Conservation (phyloP, 2,888 invertebrate genomes). For the Punctoribates punctum region DNA sequence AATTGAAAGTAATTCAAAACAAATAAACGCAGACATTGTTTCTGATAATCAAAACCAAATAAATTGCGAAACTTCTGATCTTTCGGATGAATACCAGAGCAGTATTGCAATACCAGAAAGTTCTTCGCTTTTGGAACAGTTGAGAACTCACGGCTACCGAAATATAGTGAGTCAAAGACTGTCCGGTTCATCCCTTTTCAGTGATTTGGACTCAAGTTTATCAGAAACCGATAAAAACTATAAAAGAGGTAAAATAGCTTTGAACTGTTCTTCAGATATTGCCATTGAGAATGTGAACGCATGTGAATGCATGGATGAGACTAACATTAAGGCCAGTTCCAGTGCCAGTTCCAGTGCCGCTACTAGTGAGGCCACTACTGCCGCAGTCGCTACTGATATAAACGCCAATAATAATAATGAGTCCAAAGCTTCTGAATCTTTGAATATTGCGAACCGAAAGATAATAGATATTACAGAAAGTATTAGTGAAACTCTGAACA, state of each 20-base stretch:
- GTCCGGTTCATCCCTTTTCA: constrained; percentile 40
- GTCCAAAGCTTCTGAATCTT: constrained; percentile 21
- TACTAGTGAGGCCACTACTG: background rate
- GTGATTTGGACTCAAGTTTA: constrained; percentile 30
- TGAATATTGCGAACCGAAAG: constrained; percentile 8
- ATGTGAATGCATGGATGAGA: constrained; percentile 28
- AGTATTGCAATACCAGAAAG: constrained; percentile 41
- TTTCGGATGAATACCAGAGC: constrained; percentile 9
- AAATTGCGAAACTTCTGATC: background rate
- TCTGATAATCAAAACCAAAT: background rate
- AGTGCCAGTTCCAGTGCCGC: constrained; percentile 21
- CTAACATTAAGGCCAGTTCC: constrained; percentile 32
- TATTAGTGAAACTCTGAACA: constrained; percentile 11
- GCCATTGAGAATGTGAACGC: constrained; percentile 15
- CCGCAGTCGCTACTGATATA: constrained; percentile 11
- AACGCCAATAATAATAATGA: constrained; percentile 32
- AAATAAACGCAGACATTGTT: background rate
- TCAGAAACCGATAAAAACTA: constrained; percentile 16
- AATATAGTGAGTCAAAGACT: constrained; percentile 47
- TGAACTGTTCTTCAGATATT: constrained; percentile 21
- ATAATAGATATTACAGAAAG: background rate
- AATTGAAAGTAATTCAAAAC: background rate
- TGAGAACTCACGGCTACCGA: constrained; percentile 48
- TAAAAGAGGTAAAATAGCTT: constrained; percentile 36
- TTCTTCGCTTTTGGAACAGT: constrained; percentile 47